Percentiles rank a stretch among this genome's conserved stretches.
phyloP scores from a whole-genome alignment of 2,888 invertebrate genomes.

The Villa cingulata region DNA sequence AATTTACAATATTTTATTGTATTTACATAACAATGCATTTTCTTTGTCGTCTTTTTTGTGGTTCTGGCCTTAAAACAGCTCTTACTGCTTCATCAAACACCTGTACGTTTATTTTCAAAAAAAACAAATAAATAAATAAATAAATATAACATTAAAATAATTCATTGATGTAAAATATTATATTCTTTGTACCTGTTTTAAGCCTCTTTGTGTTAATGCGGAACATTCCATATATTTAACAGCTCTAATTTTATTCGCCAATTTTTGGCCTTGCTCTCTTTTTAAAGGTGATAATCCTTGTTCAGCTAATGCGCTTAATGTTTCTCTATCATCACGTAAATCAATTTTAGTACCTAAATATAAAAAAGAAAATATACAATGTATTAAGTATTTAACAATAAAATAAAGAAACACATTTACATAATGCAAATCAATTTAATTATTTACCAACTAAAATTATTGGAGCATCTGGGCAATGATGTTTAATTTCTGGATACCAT shows the following conservation, averaged over 20 bases:
- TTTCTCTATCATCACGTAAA: conserved; percentile 94
- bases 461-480: conserved; percentile 98
- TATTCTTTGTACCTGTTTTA: conserved; percentile 60
- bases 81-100: conserved; percentile 99
- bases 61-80: conserved; percentile 93
- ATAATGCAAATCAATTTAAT: neutral
- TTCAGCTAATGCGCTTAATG: conserved; percentile 76
- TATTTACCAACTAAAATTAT: conserved; percentile 93
- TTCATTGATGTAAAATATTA: neutral
- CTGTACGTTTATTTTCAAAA: too few species aligned
- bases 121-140: conserved; percentile 1
- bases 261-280: conserved; percentile 93
- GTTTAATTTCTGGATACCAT: conserved; percentile 99
- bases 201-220: conserved; percentile 92
- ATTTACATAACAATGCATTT: conserved; percentile 71
- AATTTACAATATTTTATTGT: neutral
- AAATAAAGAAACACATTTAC: too few species aligned
- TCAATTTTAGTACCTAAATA: conserved; percentile 90
- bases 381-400: too few species aligned
- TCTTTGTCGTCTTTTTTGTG: conserved; percentile 85
- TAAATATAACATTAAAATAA: conserved; percentile 2
- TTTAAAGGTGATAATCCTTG: conserved; percentile 93
- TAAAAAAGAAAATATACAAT: neutral
- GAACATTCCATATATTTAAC: conserved; percentile 99
- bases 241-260: conserved; percentile 96